Conservation (phyloP, 2,797 vertebrate genomes). For the Apodemus agrarius region DNA sequence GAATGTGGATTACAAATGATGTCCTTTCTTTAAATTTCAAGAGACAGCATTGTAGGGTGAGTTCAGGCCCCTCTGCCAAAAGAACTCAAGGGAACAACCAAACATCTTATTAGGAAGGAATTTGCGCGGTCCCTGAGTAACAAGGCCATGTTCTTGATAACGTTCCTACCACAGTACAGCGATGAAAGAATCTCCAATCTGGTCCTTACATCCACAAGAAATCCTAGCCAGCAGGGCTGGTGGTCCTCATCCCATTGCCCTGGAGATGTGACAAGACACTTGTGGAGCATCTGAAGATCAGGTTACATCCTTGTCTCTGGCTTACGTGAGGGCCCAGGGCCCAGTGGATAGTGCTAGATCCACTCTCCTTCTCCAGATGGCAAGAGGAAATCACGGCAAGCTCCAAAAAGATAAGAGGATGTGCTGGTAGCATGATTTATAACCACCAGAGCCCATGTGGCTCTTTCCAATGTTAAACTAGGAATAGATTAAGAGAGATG, state of each 20-base stretch:
- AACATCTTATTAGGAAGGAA: not conserved
- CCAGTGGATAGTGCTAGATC: conserved; percentile 59
- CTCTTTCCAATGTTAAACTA: conserved; percentile 65
- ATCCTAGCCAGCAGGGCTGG: not conserved
- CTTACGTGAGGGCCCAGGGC: not conserved
- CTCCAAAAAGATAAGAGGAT: conserved; percentile 79
- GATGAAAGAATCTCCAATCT: not conserved
- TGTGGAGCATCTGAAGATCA: not conserved
- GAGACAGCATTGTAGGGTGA: not conserved
- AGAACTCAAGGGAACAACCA: conserved; percentile 4
- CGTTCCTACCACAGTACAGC: not conserved
- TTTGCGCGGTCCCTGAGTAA: not conserved
- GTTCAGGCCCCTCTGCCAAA: not conserved
- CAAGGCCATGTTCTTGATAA: not conserved
- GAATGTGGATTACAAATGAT: not conserved
- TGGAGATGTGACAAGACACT: not conserved
- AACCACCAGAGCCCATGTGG: conserved; percentile 44
- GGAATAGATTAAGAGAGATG: conserved; percentile 59
- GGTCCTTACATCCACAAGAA: not conserved
- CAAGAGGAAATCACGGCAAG: conserved; percentile 73
- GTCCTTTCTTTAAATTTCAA: not conserved
- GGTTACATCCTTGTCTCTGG: conserved; percentile 45
- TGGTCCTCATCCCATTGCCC: not conserved
- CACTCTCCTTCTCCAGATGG: conserved; percentile 72
- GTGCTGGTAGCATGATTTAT: conserved; percentile 82